phyloP scores from a whole-genome alignment of 2,797 vertebrate species.

The Oreochromis mossambicus region DNA sequence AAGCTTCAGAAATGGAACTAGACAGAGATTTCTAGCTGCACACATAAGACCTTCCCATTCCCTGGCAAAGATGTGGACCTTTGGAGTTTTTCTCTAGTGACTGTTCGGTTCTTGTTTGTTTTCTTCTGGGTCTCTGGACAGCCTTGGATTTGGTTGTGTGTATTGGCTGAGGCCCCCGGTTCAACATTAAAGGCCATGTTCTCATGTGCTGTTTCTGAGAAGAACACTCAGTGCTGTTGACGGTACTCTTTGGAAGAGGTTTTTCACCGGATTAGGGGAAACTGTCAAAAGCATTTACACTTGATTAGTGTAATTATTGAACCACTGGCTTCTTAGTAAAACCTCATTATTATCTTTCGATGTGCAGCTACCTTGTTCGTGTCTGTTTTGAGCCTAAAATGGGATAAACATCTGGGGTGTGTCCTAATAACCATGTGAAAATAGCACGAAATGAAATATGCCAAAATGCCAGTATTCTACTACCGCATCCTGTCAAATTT shows the following conservation, averaged over 20 bases:
- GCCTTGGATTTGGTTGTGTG: slow-evolving; percentile 42
- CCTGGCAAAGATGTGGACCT: slow-evolving; percentile 8
- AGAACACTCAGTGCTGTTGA: not conserved
- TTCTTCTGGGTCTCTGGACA: slow-evolving; percentile 30
- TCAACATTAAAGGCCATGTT: slow-evolving; percentile 36
- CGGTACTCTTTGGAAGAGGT: not conserved
- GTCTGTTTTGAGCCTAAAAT: not conserved
- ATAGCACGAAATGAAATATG: not conserved
- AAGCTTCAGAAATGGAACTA: not conserved
- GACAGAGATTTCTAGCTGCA: slow-evolving; percentile 4
- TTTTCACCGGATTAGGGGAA: not conserved
- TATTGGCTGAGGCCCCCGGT: slow-evolving; percentile 33
- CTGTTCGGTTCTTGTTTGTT: slow-evolving; percentile 48
- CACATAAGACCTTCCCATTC: slow-evolving; percentile 1
- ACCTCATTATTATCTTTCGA: not conserved
- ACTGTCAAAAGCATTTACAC: not conserved
- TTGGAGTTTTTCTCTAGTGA: slow-evolving; percentile 10
- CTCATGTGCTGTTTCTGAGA: slow-evolving; percentile 19
- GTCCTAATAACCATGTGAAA: not conserved
- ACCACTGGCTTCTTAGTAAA: not conserved
- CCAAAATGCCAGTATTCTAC: not conserved
- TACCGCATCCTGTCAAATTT: not conserved
- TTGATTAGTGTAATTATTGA: not conserved
- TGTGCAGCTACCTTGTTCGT: not conserved
- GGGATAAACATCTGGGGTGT: not conserved